These are phyloP conservation scores for Cryptotis parvus DNA, from an alignment of 2,113 vertebrate species.

Conservation along the genomic window DNA sequence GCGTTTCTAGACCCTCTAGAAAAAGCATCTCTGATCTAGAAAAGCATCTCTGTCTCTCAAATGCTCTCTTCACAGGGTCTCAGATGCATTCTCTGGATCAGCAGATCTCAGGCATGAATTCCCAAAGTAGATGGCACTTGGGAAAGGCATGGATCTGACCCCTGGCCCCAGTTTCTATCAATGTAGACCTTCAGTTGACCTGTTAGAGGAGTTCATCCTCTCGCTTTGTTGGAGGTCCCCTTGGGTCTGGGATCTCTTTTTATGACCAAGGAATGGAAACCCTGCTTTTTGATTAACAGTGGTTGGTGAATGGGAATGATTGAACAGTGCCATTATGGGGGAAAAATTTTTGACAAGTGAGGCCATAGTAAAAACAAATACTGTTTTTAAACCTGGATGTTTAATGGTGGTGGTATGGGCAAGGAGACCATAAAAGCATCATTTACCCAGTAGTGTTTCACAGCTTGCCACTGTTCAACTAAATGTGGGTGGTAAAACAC, in stretches of 20 bases:
- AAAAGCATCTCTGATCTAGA: too few relatives aligned
- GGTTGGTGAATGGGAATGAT: slow-evolving; percentile 70
- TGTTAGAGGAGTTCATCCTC: not conserved
- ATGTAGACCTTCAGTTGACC: not conserved
- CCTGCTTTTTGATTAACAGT: slow-evolving; percentile 56
- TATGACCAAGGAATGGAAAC: slow-evolving; percentile 26
- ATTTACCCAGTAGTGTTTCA: slow-evolving; percentile 38
- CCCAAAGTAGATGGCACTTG: not conserved
- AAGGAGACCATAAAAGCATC: slow-evolving; percentile 50
- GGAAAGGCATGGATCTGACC: not conserved
- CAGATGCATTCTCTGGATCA: not conserved
- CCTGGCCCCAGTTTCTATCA: not conserved
- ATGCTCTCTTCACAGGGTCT: not conserved
- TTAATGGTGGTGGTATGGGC: not conserved
- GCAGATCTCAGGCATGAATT: not conserved
- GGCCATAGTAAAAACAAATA: slow-evolving; percentile 70
- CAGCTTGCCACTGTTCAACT: not conserved
- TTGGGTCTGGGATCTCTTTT: slow-evolving; percentile 53
- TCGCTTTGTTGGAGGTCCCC: not conserved
- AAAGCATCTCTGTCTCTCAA: too few relatives aligned
- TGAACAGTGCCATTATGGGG: slow-evolving; percentile 60
- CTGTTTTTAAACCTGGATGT: slow-evolving; percentile 66
- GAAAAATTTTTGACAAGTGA: slow-evolving; percentile 74
- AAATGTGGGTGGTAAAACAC: not conserved
- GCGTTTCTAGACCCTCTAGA: too few relatives aligned